A percentile compares a stretch with the other conserved stretches of the same genome.
Evolutionary conservation across 2,113 vertebrate genomes (phyloP).

Genomic region (Gobiocypris rarus): DNA sequence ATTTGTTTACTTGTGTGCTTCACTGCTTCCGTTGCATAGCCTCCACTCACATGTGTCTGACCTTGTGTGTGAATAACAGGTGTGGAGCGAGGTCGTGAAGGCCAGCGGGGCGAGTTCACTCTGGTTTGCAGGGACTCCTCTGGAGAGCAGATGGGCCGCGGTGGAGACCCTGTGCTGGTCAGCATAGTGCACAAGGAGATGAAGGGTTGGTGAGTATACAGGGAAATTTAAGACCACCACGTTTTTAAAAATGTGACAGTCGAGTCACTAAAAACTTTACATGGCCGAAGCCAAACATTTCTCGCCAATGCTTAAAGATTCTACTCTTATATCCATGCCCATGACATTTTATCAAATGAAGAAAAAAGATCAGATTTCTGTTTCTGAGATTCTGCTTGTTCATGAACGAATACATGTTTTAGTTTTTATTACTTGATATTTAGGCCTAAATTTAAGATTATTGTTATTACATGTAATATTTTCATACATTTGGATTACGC

Average conservation of each 20-base stretch:
- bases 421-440: background rate
- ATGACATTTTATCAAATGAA: background rate
- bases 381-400: background rate
- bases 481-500: background rate
- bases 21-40: background rate
- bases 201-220: slow-evolving; percentile 79
- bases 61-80: slow-evolving; percentile 68
- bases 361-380: too few relatives aligned
- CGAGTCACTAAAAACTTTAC: background rate
- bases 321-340: background rate
- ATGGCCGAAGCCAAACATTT: background rate
- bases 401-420: background rate
- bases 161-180: slow-evolving; percentile 82
- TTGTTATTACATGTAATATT: background rate
- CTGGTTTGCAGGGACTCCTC: slow-evolving; percentile 80
- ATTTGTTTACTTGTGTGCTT: background rate
- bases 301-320: background rate
- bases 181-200: slow-evolving; percentile 83
- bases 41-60: background rate
- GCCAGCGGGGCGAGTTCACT: slow-evolving; percentile 78
- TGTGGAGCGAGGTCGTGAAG: slow-evolving; percentile 74
- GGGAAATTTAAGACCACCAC: background rate
- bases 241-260: background rate
- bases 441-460: background rate
- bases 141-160: slow-evolving; percentile 77